phyloP scores from a whole-genome alignment of 2,113 vertebrate species.

The Puntigrus tetrazona region DNA sequence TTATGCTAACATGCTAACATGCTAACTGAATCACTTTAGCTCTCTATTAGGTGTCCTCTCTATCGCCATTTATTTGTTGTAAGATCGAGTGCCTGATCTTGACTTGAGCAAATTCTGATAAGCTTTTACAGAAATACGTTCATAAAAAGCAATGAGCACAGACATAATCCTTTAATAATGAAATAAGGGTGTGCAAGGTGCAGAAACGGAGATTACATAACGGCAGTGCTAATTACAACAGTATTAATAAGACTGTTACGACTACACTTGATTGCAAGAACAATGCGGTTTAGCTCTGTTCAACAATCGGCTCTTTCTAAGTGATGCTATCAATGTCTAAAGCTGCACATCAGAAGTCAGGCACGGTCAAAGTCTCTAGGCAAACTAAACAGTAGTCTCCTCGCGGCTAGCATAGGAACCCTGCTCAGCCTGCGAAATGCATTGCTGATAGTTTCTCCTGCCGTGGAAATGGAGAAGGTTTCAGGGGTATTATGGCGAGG shows the following conservation, averaged over 20 bases:
- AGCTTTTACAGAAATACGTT: neutral
- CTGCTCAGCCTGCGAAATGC: conserved; percentile 35
- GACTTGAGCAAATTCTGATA: neutral
- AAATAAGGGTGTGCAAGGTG: neutral
- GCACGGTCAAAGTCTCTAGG: neutral
- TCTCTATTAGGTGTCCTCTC: neutral
- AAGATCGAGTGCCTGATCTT: neutral
- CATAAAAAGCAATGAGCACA: neutral
- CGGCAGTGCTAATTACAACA: neutral
- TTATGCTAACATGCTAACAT: neutral
- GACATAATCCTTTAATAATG: neutral
- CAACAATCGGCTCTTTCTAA: neutral
- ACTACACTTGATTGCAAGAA: neutral
- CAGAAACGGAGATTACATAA: neutral
- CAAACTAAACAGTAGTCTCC: conserved; percentile 51
- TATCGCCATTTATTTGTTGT: neutral
- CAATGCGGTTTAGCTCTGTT: neutral
- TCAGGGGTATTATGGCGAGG: conserved; percentile 57
- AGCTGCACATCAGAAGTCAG: neutral
- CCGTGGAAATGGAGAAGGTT: conserved; percentile 62
- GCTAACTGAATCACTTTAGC: neutral
- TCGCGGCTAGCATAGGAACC: neutral
- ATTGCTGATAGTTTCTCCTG: conserved; percentile 63
- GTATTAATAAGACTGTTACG: neutral
- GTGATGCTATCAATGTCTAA: neutral